A percentile compares a stretch with the other conserved stretches of the same genome.
Conservation (phyloP, 2,888 invertebrate genomes). For the Scrobipalpa costella region DNA sequence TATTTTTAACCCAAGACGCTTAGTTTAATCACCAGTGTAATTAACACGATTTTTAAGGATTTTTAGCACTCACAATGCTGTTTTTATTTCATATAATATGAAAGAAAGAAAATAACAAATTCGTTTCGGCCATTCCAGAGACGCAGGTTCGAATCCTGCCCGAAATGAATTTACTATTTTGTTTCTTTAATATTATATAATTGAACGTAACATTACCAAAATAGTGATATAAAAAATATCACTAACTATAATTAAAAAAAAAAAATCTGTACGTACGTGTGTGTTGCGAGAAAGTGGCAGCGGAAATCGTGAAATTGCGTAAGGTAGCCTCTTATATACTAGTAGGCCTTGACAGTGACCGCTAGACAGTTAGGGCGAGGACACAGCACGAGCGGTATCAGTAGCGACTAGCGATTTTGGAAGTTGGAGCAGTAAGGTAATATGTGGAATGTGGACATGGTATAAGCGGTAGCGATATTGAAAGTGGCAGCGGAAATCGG, state of each 20-base stretch:
- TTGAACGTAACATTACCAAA: background rate
- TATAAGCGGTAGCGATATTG: background rate
- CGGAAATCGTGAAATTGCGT: constrained; percentile 48
- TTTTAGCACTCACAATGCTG: no score
- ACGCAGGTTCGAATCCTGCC: no score
- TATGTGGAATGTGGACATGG: background rate
- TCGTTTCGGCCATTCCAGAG: no score
- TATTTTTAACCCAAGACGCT: no score
- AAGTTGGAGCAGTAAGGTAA: background rate
- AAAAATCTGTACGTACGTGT: constrained; percentile 53
- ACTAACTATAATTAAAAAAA: constrained; percentile 25
- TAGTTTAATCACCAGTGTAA: no score
- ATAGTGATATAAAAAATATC: background rate
- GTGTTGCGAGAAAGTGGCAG: constrained; percentile 33
- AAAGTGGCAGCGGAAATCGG: background rate
- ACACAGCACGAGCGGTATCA: background rate
- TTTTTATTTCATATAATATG: no score
- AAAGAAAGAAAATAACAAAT: no score
- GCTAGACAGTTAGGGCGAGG: constrained; percentile 32
- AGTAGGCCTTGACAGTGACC: constrained; percentile 52
- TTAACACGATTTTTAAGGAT: no score
- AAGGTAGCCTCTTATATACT: constrained; percentile 51
- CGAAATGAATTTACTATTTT: no score
- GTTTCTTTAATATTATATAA: no score
- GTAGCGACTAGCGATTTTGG: no score